Conservation (phyloP, 2,888 invertebrate genomes). For the Drosophila bunnanda region DNA sequence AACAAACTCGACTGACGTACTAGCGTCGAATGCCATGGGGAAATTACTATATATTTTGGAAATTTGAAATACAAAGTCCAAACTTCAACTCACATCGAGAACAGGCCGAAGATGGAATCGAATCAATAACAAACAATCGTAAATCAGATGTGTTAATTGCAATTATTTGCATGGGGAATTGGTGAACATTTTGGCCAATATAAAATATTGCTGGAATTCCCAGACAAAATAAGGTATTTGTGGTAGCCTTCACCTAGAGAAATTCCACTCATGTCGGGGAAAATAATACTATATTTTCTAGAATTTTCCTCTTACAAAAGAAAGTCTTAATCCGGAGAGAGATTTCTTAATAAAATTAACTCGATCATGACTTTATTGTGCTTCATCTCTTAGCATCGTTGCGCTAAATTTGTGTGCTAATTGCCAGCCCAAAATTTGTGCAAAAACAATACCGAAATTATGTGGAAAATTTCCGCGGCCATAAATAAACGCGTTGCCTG, state of each 20-base stretch:
- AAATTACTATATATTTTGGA: conserved; percentile 17
- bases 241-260: neutral
- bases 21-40: conserved; percentile 2
- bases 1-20: conserved; percentile 28
- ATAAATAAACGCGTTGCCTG: conserved; percentile 19
- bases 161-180: conserved; percentile 31
- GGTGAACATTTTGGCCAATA: neutral
- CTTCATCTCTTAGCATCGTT: conserved; percentile 35
- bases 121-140: conserved; percentile 35
- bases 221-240: neutral
- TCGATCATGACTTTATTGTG: conserved; percentile 20
- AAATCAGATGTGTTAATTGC: conserved; percentile 48
- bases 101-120: neutral
- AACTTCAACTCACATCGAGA: conserved; percentile 4
- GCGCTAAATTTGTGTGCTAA: conserved; percentile 51
- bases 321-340: conserved; percentile 3
- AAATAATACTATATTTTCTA: neutral
- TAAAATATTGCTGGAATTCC: conserved; percentile 20
- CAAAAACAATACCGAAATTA: conserved; percentile 45
- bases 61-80: conserved; percentile 40
- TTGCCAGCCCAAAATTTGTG: conserved; percentile 27
- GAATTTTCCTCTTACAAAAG: neutral
- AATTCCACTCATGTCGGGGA: neutral
- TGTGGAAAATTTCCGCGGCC: conserved; percentile 56
- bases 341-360: neutral